Evolutionary conservation across 2,888 invertebrate genomes (phyloP).

Genomic region (Lepidocyrtoides sp.): DNA sequence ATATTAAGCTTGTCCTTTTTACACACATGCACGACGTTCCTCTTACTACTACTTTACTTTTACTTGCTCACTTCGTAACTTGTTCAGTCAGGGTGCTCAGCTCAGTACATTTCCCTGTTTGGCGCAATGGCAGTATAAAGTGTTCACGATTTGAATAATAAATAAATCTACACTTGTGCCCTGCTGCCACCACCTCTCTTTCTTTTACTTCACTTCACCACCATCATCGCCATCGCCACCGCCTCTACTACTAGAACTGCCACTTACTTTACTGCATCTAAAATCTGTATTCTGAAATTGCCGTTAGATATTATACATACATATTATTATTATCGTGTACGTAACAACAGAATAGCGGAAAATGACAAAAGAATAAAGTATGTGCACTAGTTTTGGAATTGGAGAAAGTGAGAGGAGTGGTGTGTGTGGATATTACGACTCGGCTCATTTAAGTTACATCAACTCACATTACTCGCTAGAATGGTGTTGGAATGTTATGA

Average conservation of each 20-base stretch:
- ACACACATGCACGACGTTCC: neutral
- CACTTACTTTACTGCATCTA: neutral
- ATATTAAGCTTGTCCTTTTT: constrained; percentile 60
- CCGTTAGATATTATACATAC: neutral
- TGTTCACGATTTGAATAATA: constrained; percentile 62
- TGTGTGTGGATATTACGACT: constrained; percentile 38
- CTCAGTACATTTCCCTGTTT: neutral
- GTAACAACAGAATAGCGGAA: neutral
- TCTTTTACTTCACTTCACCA: too few species aligned
- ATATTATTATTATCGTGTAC: neutral
- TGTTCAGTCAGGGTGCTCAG: neutral
- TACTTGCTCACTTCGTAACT: constrained; percentile 5
- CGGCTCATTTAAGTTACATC: constrained; percentile 68
- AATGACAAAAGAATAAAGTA: constrained; percentile 36
- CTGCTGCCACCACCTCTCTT: neutral
- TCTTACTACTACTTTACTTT: neutral
- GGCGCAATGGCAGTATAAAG: constrained; percentile 27
- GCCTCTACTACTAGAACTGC: too few species aligned
- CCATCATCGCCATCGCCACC: neutral
- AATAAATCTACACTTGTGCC: constrained; percentile 51
- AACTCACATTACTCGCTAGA: constrained; percentile 60
- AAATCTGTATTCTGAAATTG: constrained; percentile 1
- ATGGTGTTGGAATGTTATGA: constrained; percentile 24
- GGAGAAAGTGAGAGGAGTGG: constrained; percentile 39
- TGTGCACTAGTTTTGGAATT: constrained; percentile 36